These are phyloP conservation scores for Erpornis zantholeuca DNA, from an alignment of 2,113 vertebrate species.

Conservation along the genomic window DNA sequence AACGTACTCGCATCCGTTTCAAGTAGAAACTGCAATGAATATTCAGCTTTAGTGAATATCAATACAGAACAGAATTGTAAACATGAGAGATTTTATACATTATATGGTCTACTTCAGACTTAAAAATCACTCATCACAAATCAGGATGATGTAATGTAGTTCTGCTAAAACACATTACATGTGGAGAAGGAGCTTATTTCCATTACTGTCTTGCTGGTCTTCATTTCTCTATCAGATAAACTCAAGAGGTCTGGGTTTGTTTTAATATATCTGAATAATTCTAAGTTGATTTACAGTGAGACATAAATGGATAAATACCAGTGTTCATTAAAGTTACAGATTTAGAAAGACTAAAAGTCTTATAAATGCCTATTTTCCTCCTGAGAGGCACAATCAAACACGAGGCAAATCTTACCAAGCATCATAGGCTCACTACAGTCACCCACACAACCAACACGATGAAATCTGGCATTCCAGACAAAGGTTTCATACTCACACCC, in stretches of 20 bases:
- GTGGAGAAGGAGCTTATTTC: background rate
- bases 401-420: background rate
- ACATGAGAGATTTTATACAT: background rate
- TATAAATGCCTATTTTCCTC: background rate
- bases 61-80: background rate
- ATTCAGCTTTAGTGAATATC: background rate
- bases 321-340: background rate
- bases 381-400: background rate
- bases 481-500: fast-evolving
- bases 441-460: background rate
- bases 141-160: background rate
- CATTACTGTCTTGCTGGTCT: background rate
- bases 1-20: background rate
- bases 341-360: background rate
- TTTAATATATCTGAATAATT: background rate
- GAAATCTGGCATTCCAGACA: background rate
- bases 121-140: background rate
- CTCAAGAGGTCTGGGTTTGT: background rate
- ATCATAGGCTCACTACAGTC: background rate
- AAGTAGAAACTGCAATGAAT: background rate
- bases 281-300: background rate
- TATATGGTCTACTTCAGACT: background rate
- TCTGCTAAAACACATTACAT: background rate
- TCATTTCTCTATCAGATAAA: background rate
- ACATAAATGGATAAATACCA: background rate